Evolutionary conservation across 2,888 invertebrate genomes (phyloP), one percentile per base, ranked within the genome.

Genomic region (Eupeodes luniger): DNA sequence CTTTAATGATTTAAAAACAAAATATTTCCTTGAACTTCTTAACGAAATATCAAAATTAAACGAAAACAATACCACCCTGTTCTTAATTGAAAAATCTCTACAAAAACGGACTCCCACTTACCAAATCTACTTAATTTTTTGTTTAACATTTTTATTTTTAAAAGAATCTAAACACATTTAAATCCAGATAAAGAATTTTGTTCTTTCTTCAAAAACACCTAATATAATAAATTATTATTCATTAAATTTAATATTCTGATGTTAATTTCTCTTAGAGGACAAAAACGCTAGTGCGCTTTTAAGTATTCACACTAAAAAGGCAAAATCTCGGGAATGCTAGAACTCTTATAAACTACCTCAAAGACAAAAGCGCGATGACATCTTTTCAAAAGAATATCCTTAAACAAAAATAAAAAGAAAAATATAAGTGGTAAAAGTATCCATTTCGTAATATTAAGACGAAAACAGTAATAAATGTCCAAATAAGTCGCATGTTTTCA

Each of bases 381-480:
- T 84, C 81, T 88, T 49, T 61, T 40, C 36, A 49, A 19, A 27
- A 61, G 7, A 0, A 27, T 49, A 12, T 36, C 12, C 11, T 47
- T 27, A 7, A 9, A 40, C 27, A 44, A 69, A 77, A 72, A 66
- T 27, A 83, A 83, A 85, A 40, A 40, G 4, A 9, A 40, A 4
- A 34, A 19, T 19, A 1, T 19, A 87, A 83, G 79, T 83, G 83
- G 66, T 70, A 76, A 82, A 78, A 79, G 79, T 76, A 77, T 83
- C 72, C 72, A 16, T 72, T 82, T 83, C 76, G 53, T 19, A 55
- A 67, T 62, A 44, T 36, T n/a, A 49, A 16, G 55, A 49, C 74
- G 70, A 64, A 62, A 11, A 64, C 0, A 75, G 69, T 62, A 61
- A 27, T 14, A 9, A 14, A 27, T 12, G 12, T 19, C 27, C 16